Evolutionary conservation across 1,140 invertebrate genomes (phyloP).

Genomic region (Gryllus bimaculatus): DNA sequence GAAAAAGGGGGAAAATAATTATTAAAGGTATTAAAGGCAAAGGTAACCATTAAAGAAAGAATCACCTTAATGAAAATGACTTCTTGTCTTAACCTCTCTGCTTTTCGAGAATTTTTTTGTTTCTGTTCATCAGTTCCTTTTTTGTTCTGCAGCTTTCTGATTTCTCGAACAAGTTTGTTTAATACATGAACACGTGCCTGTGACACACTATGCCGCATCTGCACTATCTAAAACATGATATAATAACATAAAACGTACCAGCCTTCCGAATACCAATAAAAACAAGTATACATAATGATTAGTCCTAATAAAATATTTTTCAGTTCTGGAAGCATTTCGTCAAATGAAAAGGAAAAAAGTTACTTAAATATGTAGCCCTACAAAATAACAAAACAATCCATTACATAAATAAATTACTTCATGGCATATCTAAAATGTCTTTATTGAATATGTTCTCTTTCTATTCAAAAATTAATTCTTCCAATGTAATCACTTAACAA

Average conservation of each 20-base stretch:
- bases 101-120: conserved; percentile 8
- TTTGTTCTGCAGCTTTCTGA: background rate
- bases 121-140: conserved; percentile 11
- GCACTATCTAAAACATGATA: conserved; percentile 6
- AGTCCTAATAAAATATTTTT: background rate
- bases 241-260: background rate
- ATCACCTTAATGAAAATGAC: background rate
- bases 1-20: background rate
- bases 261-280: background rate
- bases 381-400: too few relatives aligned
- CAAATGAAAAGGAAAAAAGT: background rate
- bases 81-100: conserved; percentile 7
- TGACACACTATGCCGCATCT: background rate
- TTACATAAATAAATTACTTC: too few relatives aligned
- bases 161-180: conserved; percentile 2
- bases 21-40: background rate
- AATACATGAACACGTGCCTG: conserved; percentile 8
- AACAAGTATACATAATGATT: background rate
- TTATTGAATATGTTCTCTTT: too few relatives aligned
- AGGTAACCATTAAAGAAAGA: too few relatives aligned
- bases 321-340: background rate
- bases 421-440: too few relatives aligned
- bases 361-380: background rate
- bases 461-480: too few relatives aligned
- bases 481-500: too few relatives aligned